Base-by-base conservation (phyloP, 2,113 vertebrate species). In the Petrocephalus zakoni region DNA sequence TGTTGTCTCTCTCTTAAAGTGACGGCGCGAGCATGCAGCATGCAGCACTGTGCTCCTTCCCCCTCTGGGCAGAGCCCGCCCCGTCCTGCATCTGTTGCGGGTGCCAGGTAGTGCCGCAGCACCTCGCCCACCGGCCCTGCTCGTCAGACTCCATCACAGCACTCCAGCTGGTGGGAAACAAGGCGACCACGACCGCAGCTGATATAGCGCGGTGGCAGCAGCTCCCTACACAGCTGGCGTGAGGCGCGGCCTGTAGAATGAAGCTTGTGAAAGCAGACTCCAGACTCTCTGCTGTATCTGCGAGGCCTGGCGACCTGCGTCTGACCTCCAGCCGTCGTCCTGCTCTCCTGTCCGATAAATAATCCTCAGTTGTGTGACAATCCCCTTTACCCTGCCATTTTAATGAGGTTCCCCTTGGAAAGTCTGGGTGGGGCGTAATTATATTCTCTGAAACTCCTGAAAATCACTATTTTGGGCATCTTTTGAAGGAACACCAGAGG, bases 31-130 rank as follows among this genome's bases (percentile, higher is more conserved):
- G 72, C 37, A 78, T 78, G 72, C 15, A 42, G 34, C 72, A 78
- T 42, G 34, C 11, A 78, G 19, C 72, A 1, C 8, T 85, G 10
- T 42, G 25, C 9, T 17, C 25, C 87, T 9, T 5, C 87, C 29
- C 25, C 87, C 94, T 94, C 93, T 92, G 93, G 90, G 93, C 92
- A 93, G 91, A 93, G 93, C 93, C 93, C 94, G 93, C 94, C 34
- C 68, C 29, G 7, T 55, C 86, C 21, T 29, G 15, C 34, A 61
- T 64, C 86, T 86, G 46, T 68, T 88, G 64, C 51, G 52, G 68
- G 49, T 78, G 86, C 25, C 88, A 75, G 86, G 19, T 47, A 49
- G 83, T 51, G 78, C 85, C 82, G 91, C 90, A 87, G 90, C 86
- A 87, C 91, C 86, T 88, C 51, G 46, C 83, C 91, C 88, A 72